Evolutionary conservation across 2,113 vertebrate species (phyloP).

Genomic region (Atlantisia rogersi): DNA sequence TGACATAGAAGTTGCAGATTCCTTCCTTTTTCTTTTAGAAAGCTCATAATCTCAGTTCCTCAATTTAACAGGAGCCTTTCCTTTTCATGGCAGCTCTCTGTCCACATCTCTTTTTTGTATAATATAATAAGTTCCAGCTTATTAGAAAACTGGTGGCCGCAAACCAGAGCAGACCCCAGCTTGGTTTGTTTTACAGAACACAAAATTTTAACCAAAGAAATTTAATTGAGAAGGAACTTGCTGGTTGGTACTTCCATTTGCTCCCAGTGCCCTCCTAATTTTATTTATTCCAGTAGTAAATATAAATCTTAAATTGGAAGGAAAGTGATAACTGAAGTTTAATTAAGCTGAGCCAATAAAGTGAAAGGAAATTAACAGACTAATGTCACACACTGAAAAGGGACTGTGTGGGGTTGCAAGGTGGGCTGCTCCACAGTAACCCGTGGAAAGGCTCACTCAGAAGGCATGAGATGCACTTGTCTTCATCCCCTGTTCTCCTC

Average conservation of each 20-base stretch:
- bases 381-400: neutral
- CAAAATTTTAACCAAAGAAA: conserved; percentile 20
- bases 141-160: neutral
- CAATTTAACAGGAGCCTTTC: neutral
- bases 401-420: neutral
- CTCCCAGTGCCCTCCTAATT: conserved; percentile 23
- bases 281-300: conserved; percentile 58
- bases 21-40: neutral
- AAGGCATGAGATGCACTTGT: neutral
- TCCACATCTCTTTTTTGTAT: neutral
- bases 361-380: conserved; percentile 5
- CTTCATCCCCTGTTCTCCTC: neutral
- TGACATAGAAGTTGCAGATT: neutral
- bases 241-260: neutral
- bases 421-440: neutral
- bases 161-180: neutral
- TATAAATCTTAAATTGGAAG: conserved; percentile 53
- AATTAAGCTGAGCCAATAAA: conserved; percentile 55
- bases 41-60: neutral
- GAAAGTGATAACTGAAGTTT: conserved; percentile 60
- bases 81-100: neutral
- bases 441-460: neutral
- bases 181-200: conserved; percentile 35
- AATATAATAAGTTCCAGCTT: neutral
- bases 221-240: conserved; percentile 23